phyloP scores from a whole-genome alignment of 1,140 invertebrate genomes.

The Atta colombica region DNA sequence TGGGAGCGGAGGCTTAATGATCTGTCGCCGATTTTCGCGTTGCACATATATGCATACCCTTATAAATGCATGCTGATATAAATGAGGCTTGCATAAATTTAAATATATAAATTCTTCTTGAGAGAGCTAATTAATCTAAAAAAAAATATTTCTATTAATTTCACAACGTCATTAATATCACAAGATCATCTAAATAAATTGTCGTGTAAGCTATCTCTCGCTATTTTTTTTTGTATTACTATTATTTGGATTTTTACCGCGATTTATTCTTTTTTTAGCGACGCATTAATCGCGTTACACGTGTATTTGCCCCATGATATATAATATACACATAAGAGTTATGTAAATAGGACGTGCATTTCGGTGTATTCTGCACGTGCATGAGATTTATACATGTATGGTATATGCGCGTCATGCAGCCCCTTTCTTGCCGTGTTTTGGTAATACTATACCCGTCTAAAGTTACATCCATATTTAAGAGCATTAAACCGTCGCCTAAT shows the following conservation, averaged over 20 bases:
- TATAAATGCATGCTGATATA: background rate
- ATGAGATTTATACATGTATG: slow-evolving; percentile 11
- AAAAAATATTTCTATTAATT: background rate
- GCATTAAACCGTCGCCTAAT: slow-evolving; percentile 78
- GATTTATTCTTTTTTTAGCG: background rate
- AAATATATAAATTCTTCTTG: background rate
- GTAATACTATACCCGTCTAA: slow-evolving; percentile 84
- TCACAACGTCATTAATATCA: background rate
- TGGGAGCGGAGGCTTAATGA: slow-evolving; percentile 12
- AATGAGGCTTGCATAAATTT: background rate
- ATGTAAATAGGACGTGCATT: slow-evolving; percentile 20
- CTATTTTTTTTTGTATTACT: background rate
- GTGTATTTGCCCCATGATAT: background rate
- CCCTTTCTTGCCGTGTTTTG: slow-evolving; percentile 78
- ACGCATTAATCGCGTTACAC: background rate
- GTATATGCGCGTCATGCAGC: slow-evolving; percentile 23
- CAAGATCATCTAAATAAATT: background rate
- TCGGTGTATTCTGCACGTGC: background rate
- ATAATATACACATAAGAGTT: background rate
- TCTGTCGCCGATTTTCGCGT: slow-evolving; percentile 34
- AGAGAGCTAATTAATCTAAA: background rate
- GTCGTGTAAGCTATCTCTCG: background rate
- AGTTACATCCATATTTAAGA: slow-evolving; percentile 80
- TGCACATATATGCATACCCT: background rate
- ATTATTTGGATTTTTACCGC: background rate